A percentile compares a stretch with the other conserved stretches of the same genome.
These are phyloP conservation scores for Pseudochromis fuscus DNA, from an alignment of 2,797 vertebrate species.

Conservation along the genomic window DNA sequence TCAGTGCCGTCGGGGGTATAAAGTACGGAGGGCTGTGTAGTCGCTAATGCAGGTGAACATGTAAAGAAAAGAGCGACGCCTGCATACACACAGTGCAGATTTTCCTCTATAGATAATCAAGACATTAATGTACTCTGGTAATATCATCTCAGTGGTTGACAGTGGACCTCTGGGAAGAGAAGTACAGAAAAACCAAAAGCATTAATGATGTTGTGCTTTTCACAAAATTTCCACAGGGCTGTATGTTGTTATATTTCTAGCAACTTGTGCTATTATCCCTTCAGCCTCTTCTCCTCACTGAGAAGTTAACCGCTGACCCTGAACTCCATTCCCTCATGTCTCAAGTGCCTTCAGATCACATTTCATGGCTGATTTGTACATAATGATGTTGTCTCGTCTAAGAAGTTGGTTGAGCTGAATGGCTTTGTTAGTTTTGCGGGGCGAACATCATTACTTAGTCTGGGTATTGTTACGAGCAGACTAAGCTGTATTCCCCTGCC, in stretches of 20 bases:
- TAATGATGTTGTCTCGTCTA: slow-evolving; percentile 62
- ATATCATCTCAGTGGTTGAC: slow-evolving; percentile 5
- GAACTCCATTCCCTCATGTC: slow-evolving; percentile 17
- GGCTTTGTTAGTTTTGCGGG: slow-evolving; percentile 72
- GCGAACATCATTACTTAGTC: slow-evolving; percentile 76
- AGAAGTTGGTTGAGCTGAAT: slow-evolving; percentile 64
- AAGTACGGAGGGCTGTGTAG: not conserved
- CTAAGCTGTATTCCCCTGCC: slow-evolving; percentile 77
- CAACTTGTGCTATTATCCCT: not conserved
- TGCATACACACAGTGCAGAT: too few species aligned
- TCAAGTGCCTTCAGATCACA: slow-evolving; percentile 51
- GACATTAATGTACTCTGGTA: not conserved
- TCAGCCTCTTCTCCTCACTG: not conserved
- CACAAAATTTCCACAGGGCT: too few species aligned
- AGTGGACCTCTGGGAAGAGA: not conserved
- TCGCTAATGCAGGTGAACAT: not conserved
- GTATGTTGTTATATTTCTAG: not conserved
- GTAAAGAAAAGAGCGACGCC: too few species aligned
- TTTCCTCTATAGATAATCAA: too few species aligned
- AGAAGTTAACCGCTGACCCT: slow-evolving; percentile 27
- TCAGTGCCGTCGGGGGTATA: too few species aligned
- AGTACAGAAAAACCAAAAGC: not conserved
- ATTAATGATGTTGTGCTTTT: too few species aligned
- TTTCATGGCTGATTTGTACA: slow-evolving; percentile 60
- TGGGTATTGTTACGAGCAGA: slow-evolving; percentile 72